Evolutionary conservation across 1,140 invertebrate species (phyloP), one percentile per base, ranked within the genome.

Genomic region (Atta cephalotes): DNA sequence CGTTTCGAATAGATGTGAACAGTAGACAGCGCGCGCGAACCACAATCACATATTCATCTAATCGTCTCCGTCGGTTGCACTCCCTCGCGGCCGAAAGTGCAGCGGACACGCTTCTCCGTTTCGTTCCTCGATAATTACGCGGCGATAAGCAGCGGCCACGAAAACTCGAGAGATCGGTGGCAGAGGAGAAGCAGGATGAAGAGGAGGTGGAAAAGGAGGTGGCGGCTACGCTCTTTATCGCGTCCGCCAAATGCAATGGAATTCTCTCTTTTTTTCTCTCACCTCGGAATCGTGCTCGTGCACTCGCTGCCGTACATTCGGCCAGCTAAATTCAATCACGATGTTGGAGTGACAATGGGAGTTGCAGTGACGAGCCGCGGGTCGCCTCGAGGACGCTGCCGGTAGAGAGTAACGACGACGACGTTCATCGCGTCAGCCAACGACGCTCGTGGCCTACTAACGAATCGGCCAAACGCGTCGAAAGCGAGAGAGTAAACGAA

Each of bases 281-380:
- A 90, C 89, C 89, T 90, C 85, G 71, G 66, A 72, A 71, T 88
- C 68, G 79, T 45, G 76, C 87, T 56, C 60, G 35, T 78, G 74
- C 21, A 39, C 62, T 63, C 18, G 68, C 66, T 45, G 66, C 66
- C 56, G n/a, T 10, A 77, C 21, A 71, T n/a, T 51, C 63, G 72
- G 70, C 18, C 25, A 39, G 80, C 18, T 68, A 12, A 45, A 45
- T 45, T 84, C 56, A 84, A 62, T 28, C 31, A 21, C 70, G 70
- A 74, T 31, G 63, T 9, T 72, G 68, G 18, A 28, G 45, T 35
- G 18, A 35, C 80, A 9, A 25, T 35, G 39, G 70, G 25, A 74
- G 12, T 74, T 39, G 80, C 56, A 56, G 21, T n/a, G n/a, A 12
- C 31, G 14, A 10, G 56, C 35, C 35, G 53, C 39, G 39, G n/a